phyloP scores from a whole-genome alignment of 2,113 vertebrate genomes.

The Pollachius pollachius region DNA sequence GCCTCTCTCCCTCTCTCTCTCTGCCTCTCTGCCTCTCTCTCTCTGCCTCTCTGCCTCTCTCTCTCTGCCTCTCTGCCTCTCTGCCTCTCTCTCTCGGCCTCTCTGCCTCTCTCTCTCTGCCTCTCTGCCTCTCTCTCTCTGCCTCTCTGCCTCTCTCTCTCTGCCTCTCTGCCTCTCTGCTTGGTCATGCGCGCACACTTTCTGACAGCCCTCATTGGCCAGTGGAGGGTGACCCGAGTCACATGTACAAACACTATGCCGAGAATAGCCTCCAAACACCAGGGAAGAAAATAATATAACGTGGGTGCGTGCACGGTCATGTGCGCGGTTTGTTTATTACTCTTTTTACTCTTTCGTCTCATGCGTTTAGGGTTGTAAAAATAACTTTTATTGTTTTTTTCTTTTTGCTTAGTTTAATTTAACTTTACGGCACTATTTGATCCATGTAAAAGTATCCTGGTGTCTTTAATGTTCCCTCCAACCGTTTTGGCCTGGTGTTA shows the following conservation, averaged over 20 bases:
- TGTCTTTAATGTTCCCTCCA: too few relatives aligned
- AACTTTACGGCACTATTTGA: too few relatives aligned
- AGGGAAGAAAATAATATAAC: slow-evolving; percentile 54
- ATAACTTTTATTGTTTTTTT: too few relatives aligned
- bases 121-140: neutral
- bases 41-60: too few relatives aligned
- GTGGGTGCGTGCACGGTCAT: neutral
- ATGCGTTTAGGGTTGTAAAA: neutral
- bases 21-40: too few relatives aligned
- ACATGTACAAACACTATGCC: slow-evolving; percentile 54
- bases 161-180: neutral
- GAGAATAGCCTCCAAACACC: slow-evolving; percentile 65
- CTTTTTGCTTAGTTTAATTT: too few relatives aligned
- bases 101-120: too few relatives aligned
- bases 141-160: neutral
- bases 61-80: too few relatives aligned
- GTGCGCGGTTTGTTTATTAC: slow-evolving; percentile 4
- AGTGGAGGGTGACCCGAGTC: slow-evolving; percentile 38
- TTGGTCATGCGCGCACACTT: neutral
- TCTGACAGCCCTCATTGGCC: slow-evolving; percentile 44
- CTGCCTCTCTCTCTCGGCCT: too few relatives aligned
- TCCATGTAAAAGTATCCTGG: too few relatives aligned
- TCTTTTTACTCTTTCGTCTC: neutral
- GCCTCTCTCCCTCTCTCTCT: too few relatives aligned
- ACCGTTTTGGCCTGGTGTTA: too few relatives aligned